Base-by-base conservation (phyloP, 2,113 vertebrate genomes). In the Anarrhichthys ocellatus region DNA sequence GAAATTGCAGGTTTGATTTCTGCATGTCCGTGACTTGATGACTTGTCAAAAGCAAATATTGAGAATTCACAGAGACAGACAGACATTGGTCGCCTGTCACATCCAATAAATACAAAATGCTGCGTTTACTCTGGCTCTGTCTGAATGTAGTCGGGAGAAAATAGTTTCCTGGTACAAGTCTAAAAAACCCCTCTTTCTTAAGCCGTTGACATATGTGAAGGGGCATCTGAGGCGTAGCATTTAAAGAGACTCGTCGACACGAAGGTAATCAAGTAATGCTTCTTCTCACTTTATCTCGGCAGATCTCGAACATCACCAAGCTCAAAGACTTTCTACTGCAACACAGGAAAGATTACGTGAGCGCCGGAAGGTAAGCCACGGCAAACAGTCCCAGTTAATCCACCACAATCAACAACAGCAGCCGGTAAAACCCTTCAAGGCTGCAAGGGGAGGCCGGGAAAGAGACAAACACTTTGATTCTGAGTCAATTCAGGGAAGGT, bases 321-420 rank as follows among this genome's bases (percentile, higher is more conserved):
- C 94, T 99, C 91, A 98, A 97, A 91, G 98, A 99, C 87, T 99
- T 99, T 91, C 96, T 99, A 80, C 95, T 99, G 9, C 96, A 99
- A 72, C 97, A 99, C 92, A 96, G 98, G 90, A 99, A 99, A 85
- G 97, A 99, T 91, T 99, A 99, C 64, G 96, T 99, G 79, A 99
- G 97, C 89, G 96, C 96, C 27, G 96, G 97, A 80, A 98, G 97
- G 98, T 99, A 93, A 92, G 94, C 50, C 36, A 61, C 66, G 52
- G 70, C 59, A 87, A 63, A 73, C 59, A 66, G 32, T 73, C 58
- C 0, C 56, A 52, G 52, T 67, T 67, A 80, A 74, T 75, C 87
- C 62, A 22, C 56, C 58, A 68, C 76, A 79, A 70, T 81, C 83
- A 61, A 66, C 81, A 79, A 36, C 73, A 74, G 73, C 80, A 69